phyloP scores from a whole-genome alignment of 2,797 vertebrate genomes.

The Sebastes diaconus region DNA sequence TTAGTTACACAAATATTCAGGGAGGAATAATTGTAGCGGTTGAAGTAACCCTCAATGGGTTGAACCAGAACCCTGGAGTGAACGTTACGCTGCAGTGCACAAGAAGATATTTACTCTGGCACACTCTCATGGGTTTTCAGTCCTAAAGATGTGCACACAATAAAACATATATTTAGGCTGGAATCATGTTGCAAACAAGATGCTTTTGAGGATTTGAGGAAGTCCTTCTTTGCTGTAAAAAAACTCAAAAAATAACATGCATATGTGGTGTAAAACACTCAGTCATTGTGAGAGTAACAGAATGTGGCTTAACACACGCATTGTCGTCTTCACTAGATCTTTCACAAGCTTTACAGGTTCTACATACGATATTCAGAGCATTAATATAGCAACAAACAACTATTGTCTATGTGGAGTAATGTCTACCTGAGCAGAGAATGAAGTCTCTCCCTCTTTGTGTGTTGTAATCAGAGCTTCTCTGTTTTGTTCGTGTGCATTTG shows the following conservation, averaged over 20 bases:
- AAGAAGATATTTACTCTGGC: conserved; percentile 6
- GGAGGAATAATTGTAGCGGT: not conserved
- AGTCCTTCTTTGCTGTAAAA: not conserved
- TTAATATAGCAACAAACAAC: too few relatives aligned
- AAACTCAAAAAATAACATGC: not conserved
- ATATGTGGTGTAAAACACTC: not conserved
- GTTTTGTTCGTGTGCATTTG: too few relatives aligned
- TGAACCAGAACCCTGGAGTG: conserved; percentile 6
- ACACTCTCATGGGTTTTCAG: not conserved
- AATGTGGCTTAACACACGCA: not conserved
- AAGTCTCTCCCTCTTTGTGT: too few relatives aligned
- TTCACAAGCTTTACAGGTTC: not conserved
- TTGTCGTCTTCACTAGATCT: not conserved
- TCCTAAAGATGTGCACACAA: not conserved
- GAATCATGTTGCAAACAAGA: not conserved
- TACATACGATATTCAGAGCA: not conserved
- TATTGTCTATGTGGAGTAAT: too few relatives aligned
- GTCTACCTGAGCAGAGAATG: too few relatives aligned
- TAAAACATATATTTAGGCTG: not conserved
- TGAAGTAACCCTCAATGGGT: conserved; percentile 1
- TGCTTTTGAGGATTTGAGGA: not conserved
- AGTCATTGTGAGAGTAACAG: not conserved
- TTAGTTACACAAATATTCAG: conserved; percentile 16
- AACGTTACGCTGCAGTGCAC: not conserved
- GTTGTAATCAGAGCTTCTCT: too few relatives aligned